These are phyloP conservation scores for Xanthorhoe designata DNA, from an alignment of 2,888 invertebrate species.

Conservation along the genomic window DNA sequence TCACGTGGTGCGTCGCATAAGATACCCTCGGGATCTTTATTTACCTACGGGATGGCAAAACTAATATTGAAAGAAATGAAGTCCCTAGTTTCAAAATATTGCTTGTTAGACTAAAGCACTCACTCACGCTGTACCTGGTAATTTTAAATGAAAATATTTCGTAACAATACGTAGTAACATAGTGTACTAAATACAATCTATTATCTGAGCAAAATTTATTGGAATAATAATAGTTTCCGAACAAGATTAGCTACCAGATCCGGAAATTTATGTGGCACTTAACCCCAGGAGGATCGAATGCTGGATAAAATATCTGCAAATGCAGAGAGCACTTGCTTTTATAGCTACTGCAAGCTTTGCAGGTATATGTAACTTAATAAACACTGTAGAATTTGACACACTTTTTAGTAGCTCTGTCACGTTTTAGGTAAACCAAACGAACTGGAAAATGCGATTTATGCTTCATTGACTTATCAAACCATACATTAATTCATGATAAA, in stretches of 20 bases:
- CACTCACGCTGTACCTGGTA: background rate
- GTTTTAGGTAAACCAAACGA: background rate
- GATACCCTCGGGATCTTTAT: background rate
- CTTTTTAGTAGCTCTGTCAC: background rate
- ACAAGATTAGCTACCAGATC: background rate
- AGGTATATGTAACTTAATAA: background rate
- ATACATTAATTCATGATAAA: slow-evolving; percentile 29
- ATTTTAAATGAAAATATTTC: no score
- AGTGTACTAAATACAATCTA: background rate
- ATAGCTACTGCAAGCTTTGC: background rate
- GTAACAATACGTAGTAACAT: no score
- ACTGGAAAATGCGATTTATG: slow-evolving; percentile 14
- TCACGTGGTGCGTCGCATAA: slow-evolving; percentile 31
- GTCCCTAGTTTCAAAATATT: background rate
- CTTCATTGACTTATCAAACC: slow-evolving; percentile 14
- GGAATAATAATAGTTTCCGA: background rate
- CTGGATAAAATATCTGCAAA: background rate
- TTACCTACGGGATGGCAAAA: background rate
- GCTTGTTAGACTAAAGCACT: background rate
- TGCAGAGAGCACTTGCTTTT: background rate
- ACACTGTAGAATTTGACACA: background rate
- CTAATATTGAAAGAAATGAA: background rate
- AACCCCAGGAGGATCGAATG: background rate
- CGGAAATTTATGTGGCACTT: slow-evolving; percentile 9
- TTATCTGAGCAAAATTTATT: background rate